A percentile compares a stretch with the other conserved stretches of the same genome.
These are phyloP conservation scores for Rhynchotus rufescens DNA, from an alignment of 2,797 vertebrate species.

Conservation along the genomic window DNA sequence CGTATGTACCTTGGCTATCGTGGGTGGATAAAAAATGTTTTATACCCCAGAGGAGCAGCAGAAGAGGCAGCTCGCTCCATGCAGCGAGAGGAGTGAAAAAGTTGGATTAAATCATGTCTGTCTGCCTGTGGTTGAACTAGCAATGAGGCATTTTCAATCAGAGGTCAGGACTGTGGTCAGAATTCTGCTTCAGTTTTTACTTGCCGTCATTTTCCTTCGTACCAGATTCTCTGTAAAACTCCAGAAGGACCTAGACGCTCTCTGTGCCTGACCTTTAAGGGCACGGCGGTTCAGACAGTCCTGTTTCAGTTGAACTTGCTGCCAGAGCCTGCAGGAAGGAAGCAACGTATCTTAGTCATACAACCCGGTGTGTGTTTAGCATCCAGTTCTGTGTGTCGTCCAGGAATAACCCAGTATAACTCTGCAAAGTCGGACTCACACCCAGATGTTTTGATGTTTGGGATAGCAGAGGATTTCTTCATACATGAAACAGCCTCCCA, in stretches of 20 bases:
- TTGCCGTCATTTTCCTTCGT: slow-evolving; percentile 64
- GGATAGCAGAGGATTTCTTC: slow-evolving; percentile 49
- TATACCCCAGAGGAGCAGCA: background rate
- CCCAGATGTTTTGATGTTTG: slow-evolving; percentile 58
- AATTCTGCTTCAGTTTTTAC: slow-evolving; percentile 61
- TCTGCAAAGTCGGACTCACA: slow-evolving; percentile 29
- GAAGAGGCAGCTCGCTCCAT: background rate
- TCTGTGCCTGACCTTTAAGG: slow-evolving; percentile 64
- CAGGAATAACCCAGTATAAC: slow-evolving; percentile 34
- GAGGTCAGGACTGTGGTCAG: slow-evolving; percentile 72
- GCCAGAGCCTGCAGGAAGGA: slow-evolving; percentile 78
- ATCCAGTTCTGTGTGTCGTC: slow-evolving; percentile 64
- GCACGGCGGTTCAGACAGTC: slow-evolving; percentile 70
- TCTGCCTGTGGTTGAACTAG: slow-evolving; percentile 56
- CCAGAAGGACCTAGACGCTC: slow-evolving; percentile 18
- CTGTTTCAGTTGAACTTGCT: slow-evolving; percentile 59
- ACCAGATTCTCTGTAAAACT: slow-evolving; percentile 39
- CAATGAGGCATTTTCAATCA: slow-evolving; percentile 57
- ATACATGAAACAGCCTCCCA: slow-evolving; percentile 49
- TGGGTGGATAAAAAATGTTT: slow-evolving; percentile 52
- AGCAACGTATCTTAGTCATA: slow-evolving; percentile 80
- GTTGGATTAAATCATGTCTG: slow-evolving; percentile 65
- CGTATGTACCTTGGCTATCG: slow-evolving; percentile 25
- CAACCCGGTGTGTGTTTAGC: slow-evolving; percentile 74
- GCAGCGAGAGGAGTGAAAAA: slow-evolving; percentile 27